Evolutionary conservation across 2,113 vertebrate species (phyloP), one percentile per base, ranked within the genome.

Genomic region (Sciurus niger): DNA sequence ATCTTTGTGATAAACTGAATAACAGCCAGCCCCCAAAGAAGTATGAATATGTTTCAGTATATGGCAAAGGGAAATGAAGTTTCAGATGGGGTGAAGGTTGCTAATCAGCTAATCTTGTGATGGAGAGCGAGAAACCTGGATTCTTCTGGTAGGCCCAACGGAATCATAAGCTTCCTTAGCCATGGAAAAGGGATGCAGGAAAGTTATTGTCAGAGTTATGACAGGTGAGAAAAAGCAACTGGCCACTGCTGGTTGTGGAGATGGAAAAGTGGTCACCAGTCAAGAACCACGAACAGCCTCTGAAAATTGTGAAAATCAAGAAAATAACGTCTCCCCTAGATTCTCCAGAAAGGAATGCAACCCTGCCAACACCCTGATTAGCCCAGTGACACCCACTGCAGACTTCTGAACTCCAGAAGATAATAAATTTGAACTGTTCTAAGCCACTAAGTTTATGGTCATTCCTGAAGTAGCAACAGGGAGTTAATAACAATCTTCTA

Each of bases 1-100:
- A 94, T 87, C 40, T 83, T 83, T 84, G 63, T 91, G 22, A 14
- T 63, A 78, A 13, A 67, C 58, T 93, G 58, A 92, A 80, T 91
- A 92, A 77, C 25, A 37, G 20, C 11, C 25, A 37, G 20, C 11
- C 32, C 8, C 48, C 5, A 37, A 94, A 87, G 18, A 58, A 77
- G 6, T 79, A 16, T 84, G n/a, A 80, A 67, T 65, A 83, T 77
- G 10, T 89, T 78, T 74, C 18, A 8, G 40, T 93, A 90, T 67
- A 72, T 40, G 20, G 68, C 20, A 90, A 70, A 77, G 25, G 28
- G 25, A 16, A 83, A 85, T 51, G 77, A 94, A 90, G 58, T 18
- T 65, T 90, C 43, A 87, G 70, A 78, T 48, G 6, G 17, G 83
- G 93, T 40, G 18, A 73, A 87, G 37, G 12, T 40, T 93, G 20